Evolutionary conservation across 1,140 invertebrate species (phyloP).

Genomic region (Anastrepha obliqua): DNA sequence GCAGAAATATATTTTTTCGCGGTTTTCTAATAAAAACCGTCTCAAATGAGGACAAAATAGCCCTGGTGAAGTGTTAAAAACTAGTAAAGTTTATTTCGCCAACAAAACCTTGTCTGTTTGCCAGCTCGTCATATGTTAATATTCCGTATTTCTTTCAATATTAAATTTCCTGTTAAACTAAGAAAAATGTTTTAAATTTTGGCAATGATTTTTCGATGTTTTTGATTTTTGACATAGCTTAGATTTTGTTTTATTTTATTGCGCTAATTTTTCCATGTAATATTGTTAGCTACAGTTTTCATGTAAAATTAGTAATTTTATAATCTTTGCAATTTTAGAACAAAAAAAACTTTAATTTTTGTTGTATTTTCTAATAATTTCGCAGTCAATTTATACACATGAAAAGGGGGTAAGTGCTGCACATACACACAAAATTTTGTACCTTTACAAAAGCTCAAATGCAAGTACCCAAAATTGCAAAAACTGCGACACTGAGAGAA

Average conservation of each 20-base stretch:
- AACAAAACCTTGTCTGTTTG: no score
- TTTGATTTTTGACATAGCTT: slow-evolving; percentile 53
- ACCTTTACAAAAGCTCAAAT: slow-evolving; percentile 56
- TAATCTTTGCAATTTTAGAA: neutral
- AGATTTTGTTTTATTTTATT: slow-evolving; percentile 38
- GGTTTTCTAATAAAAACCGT: no score
- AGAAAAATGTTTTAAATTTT: slow-evolving; percentile 54
- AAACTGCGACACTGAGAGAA: neutral
- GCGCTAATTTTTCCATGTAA: slow-evolving; percentile 46
- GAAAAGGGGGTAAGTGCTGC: slow-evolving; percentile 1
- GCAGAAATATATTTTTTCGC: no score
- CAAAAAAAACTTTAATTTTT: slow-evolving; percentile 3
- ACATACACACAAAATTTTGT: slow-evolving; percentile 7
- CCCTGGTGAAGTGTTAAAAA: no score
- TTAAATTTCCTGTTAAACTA: neutral
- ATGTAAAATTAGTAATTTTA: neutral
- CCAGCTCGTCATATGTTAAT: neutral
- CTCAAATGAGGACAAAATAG: no score
- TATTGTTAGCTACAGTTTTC: slow-evolving; percentile 58
- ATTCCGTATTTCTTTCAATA: neutral
- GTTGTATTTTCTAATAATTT: slow-evolving; percentile 58
- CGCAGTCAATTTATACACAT: neutral
- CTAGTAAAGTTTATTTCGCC: no score
- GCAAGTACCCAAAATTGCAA: slow-evolving; percentile 9
- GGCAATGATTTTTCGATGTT: slow-evolving; percentile 59